phyloP scores from a whole-genome alignment of 53 echinoderm and acorn worm genomes.

The Mesocentrotus franciscanus region DNA sequence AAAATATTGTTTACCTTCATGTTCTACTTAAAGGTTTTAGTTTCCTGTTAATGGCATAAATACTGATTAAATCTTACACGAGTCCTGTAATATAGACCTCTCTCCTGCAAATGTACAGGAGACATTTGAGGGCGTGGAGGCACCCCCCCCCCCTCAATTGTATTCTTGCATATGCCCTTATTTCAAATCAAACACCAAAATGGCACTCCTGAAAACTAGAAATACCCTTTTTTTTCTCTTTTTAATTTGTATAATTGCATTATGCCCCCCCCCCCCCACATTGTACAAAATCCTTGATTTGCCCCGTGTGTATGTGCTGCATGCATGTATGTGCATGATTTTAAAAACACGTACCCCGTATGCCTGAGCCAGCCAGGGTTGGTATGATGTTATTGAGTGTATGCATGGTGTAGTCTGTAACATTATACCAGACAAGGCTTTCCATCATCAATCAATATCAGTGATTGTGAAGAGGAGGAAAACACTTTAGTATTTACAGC shows the following conservation, averaged over 20 bases:
- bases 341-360: not conserved
- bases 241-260: too few species aligned
- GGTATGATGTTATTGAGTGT: slow-evolving; percentile 3
- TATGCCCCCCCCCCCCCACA: not conserved
- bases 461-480: slow-evolving; percentile 26
- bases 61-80: not conserved
- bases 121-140: too few species aligned
- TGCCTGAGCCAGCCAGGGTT: not conserved
- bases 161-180: not conserved
- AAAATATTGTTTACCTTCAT: slow-evolving; percentile 30
- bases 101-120: too few species aligned
- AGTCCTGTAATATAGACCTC: not conserved
- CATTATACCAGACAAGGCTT: slow-evolving; percentile 18
- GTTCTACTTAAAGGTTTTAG: not conserved
- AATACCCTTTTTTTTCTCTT: too few species aligned
- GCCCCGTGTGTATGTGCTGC: not conserved
- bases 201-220: too few species aligned
- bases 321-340: not conserved
- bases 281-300: not conserved
- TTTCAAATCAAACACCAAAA: too few species aligned
- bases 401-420: not conserved
- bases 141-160: too few species aligned
- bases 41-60: slow-evolving; percentile 18
- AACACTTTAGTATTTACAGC: slow-evolving; percentile 39
- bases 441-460: slow-evolving; percentile 48